Evolutionary conservation across 2,888 invertebrate genomes (phyloP).

Genomic region (Fragum sueziense): DNA sequence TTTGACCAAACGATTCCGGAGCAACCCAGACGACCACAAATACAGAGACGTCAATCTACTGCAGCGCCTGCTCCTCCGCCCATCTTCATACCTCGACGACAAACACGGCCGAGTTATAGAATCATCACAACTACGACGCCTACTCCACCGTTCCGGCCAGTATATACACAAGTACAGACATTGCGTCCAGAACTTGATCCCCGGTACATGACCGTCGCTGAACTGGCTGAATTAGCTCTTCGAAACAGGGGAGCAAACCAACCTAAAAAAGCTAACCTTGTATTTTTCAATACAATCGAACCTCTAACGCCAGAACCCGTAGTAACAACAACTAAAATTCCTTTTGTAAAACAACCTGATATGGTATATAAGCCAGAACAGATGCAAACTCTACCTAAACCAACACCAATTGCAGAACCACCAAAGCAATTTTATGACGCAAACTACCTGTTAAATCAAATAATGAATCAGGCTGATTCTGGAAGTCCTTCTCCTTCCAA

Average conservation of each 20-base stretch:
- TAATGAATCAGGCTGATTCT: not conserved
- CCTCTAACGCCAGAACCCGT: not conserved
- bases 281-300: conserved; percentile 32
- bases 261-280: conserved; percentile 23
- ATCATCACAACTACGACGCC: not conserved
- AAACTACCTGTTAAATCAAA: conserved; percentile 6
- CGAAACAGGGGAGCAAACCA: not conserved
- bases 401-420: conserved; percentile 7
- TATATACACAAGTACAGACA: not conserved
- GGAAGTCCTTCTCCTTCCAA: not conserved
- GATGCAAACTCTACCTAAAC: not conserved
- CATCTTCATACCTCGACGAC: conserved; percentile 1
- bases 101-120: not conserved
- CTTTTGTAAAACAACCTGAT: not conserved
- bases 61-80: conserved; percentile 43
- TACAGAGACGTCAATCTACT: not conserved
- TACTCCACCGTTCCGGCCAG: not conserved
- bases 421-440: conserved; percentile 8
- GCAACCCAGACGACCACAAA: not conserved
- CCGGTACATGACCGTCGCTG: conserved; percentile 41
- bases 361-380: not conserved
- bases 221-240: conserved; percentile 45
- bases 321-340: conserved; percentile 1
- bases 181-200: conserved; percentile 15
- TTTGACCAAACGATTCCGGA: not conserved